These are phyloP conservation scores for Serinus canaria DNA, from an alignment of 2,113 vertebrate genomes.

Conservation along the genomic window DNA sequence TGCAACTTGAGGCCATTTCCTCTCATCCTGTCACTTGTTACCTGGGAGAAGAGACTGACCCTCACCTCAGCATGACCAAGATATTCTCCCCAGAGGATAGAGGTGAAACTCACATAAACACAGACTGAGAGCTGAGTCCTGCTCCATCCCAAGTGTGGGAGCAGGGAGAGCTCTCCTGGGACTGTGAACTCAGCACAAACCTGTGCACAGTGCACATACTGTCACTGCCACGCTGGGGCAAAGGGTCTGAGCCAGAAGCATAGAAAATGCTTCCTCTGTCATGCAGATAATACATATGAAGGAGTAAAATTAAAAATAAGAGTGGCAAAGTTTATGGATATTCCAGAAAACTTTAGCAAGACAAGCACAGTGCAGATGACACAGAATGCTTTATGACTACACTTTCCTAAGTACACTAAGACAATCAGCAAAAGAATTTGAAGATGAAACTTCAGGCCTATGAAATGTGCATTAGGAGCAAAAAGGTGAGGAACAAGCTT, in stretches of 20 bases:
- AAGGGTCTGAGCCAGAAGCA: not conserved
- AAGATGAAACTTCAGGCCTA: not conserved
- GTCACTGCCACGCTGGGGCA: not conserved
- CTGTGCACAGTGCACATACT: accelerated
- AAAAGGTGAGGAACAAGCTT: not conserved
- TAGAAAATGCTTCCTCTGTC: not conserved
- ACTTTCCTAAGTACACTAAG: not conserved
- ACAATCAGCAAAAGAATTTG: not conserved
- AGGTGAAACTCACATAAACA: not conserved
- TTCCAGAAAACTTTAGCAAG: not conserved
- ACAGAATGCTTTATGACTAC: not conserved
- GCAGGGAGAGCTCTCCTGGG: not conserved
- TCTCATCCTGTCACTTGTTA: not conserved
- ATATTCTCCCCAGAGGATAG: not conserved
- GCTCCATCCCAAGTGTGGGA: not conserved
- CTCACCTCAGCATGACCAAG: not conserved
- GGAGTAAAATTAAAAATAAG: not conserved
- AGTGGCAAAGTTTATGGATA: not conserved
- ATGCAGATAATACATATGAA: not conserved
- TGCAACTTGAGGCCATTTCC: not conserved
- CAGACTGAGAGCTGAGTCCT: not conserved
- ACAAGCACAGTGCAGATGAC: not conserved
- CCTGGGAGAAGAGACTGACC: not conserved
- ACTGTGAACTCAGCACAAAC: not conserved
- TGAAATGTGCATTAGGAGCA: not conserved